Percentiles rank a stretch among this genome's conserved stretches.
phyloP scores from a whole-genome alignment of 1,140 invertebrate species.

The Mizuhopecten yessoensis region DNA sequence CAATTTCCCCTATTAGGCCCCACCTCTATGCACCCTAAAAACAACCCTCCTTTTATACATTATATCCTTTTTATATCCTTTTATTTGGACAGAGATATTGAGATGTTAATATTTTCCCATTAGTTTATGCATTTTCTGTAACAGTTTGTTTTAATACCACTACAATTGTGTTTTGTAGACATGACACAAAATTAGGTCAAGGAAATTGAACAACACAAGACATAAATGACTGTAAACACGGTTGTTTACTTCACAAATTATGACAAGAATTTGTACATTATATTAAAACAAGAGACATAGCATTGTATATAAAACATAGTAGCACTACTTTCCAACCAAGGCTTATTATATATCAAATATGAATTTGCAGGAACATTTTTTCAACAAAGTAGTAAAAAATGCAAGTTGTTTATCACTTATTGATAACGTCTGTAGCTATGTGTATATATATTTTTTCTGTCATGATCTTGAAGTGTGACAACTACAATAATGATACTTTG shows the following conservation, averaged over 20 bases:
- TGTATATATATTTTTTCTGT: background rate
- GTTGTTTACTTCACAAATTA: constrained; percentile 28
- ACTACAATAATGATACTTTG: background rate
- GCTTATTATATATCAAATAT: background rate
- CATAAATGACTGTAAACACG: background rate
- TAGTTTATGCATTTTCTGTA: no score
- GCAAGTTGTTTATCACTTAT: background rate
- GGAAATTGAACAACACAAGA: background rate
- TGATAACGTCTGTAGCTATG: constrained; percentile 1
- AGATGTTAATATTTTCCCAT: no score
- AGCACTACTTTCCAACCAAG: constrained; percentile 7
- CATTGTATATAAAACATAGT: constrained; percentile 40
- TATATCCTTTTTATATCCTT: no score
- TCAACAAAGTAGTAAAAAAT: background rate
- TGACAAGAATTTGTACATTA: constrained; percentile 39
- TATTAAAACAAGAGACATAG: constrained; percentile 27
- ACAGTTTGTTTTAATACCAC: no score
- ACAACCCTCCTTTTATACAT: no score
- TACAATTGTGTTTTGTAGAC: background rate
- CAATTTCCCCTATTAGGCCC: no score
- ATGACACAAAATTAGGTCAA: no score
- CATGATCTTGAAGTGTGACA: background rate
- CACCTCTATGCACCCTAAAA: no score
- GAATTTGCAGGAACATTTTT: constrained; percentile 29
- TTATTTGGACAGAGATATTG: no score